A percentile compares a stretch with the other conserved stretches of the same genome.
These are phyloP conservation scores for Lepus timidus DNA, from an alignment of 2,113 vertebrate species.

Conservation along the genomic window DNA sequence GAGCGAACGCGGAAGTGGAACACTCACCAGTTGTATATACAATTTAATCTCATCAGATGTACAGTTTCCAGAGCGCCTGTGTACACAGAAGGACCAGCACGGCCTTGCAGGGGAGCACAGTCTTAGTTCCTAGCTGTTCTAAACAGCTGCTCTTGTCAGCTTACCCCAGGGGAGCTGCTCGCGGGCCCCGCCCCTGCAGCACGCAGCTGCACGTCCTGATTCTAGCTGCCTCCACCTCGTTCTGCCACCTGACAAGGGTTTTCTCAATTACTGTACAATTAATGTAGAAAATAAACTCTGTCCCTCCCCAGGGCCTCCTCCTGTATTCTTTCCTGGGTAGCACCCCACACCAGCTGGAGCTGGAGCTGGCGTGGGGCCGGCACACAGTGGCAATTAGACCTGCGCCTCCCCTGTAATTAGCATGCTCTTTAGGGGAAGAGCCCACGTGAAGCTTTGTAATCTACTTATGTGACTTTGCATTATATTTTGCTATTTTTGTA, in stretches of 20 bases:
- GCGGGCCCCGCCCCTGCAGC: not conserved
- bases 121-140: not conserved
- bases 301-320: not conserved
- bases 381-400: constrained; percentile 15
- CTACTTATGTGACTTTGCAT: not conserved
- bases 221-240: not conserved
- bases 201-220: constrained; percentile 35
- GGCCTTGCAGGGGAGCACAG: not conserved
- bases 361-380: not conserved
- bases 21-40: not conserved
- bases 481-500: constrained; percentile 57
- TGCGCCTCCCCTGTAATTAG: constrained; percentile 52
- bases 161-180: not conserved
- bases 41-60: constrained; percentile 5
- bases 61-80: not conserved
- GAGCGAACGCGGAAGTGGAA: constrained; percentile 9
- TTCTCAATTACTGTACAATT: constrained; percentile 70
- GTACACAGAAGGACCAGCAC: not conserved
- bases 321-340: constrained; percentile 5
- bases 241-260: constrained; percentile 35
- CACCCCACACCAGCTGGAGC: not conserved
- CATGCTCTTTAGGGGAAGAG: not conserved
- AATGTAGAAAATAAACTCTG: constrained; percentile 49
- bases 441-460: not conserved
- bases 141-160: not conserved